These are phyloP conservation scores for Otolemur garnettii DNA, from an alignment of 2,113 vertebrate species.

Conservation along the genomic window DNA sequence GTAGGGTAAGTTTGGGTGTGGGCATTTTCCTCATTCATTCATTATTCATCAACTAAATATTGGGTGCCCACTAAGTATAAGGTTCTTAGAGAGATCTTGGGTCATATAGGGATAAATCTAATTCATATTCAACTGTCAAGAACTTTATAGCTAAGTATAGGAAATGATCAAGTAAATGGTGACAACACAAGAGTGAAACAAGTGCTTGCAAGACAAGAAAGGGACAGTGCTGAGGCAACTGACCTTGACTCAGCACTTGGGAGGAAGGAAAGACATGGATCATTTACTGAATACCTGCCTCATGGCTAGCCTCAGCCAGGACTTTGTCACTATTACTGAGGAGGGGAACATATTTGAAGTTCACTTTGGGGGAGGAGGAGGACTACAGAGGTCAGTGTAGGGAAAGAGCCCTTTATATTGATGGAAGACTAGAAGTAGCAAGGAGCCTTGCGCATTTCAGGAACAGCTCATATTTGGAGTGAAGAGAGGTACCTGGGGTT, in stretches of 20 bases:
- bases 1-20: not conserved
- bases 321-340: not conserved
- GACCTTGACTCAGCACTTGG: not conserved
- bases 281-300: not conserved
- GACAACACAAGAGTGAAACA: not conserved
- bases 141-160: not conserved
- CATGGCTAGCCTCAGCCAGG: rapidly evolving
- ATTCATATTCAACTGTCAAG: not conserved
- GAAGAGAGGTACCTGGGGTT: not conserved
- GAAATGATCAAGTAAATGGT: not conserved
- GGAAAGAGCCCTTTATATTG: not conserved
- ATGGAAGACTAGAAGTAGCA: not conserved
- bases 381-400: not conserved
- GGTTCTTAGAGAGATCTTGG: not conserved
- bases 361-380: not conserved
- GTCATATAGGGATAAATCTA: not conserved
- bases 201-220: not conserved
- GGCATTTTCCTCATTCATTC: not conserved
- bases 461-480: rapidly evolving
- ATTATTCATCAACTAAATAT: not conserved
- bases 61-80: not conserved
- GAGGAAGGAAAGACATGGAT: not conserved
- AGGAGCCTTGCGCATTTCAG: too few relatives aligned
- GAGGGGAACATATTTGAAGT: not conserved
- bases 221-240: too few relatives aligned